Conservation (phyloP, 2,888 invertebrate genomes). For the Helobdella robusta region DNA sequence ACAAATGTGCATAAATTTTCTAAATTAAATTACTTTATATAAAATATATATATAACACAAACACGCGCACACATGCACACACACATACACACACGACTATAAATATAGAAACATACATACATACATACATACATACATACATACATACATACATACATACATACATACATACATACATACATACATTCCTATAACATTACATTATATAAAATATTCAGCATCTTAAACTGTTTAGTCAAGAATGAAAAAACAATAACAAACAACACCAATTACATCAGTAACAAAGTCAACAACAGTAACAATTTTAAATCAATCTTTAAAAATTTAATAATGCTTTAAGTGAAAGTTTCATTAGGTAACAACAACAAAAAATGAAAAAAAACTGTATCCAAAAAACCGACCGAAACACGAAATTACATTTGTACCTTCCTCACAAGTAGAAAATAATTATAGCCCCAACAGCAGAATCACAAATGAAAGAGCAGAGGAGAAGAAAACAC, state of each 20-base stretch:
- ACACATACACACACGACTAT: neutral
- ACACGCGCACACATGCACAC: neutral
- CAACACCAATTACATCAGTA: neutral
- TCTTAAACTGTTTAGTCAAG: too few species aligned
- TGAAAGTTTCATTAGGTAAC: neutral
- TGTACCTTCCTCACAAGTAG: too few species aligned
- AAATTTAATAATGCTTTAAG: neutral
- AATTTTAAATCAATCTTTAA: too few species aligned
- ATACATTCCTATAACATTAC: neutral
- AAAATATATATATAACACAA: too few species aligned
- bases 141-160: neutral
- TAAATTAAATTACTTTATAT: too few species aligned
- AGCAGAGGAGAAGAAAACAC: too few species aligned
- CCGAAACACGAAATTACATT: too few species aligned
- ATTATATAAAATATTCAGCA: too few species aligned
- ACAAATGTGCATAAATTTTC: too few species aligned
- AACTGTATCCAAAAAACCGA: too few species aligned
- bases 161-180: neutral
- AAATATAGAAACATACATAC: neutral
- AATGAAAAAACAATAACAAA: neutral
- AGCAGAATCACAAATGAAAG: too few species aligned
- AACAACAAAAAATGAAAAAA: neutral
- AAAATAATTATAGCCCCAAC: too few species aligned
- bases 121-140: slow-evolving; percentile 2
- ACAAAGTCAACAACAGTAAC: neutral